Conservation (phyloP, 2,113 vertebrate species). For the Tor tambroides region DNA sequence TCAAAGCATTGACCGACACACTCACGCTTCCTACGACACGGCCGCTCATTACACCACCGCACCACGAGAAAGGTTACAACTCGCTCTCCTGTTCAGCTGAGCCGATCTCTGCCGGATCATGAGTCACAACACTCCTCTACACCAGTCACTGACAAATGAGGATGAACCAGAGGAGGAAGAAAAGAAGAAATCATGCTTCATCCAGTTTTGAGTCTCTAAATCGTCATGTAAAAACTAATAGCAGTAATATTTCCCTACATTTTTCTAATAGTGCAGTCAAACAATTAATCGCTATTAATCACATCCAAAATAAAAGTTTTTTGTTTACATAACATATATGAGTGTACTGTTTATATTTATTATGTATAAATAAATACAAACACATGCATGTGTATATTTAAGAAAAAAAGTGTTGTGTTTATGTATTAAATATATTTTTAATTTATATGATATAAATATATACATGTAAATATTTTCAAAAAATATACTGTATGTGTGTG, state of each 20-base stretch:
- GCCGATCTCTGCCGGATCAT: not conserved
- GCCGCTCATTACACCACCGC: not conserved
- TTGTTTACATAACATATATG: too few relatives aligned
- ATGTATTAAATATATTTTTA: too few relatives aligned
- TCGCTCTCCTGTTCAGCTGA: not conserved
- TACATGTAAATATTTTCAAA: too few relatives aligned
- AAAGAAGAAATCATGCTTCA: not conserved
- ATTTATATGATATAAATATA: too few relatives aligned
- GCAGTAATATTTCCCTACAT: not conserved
- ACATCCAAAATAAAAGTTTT: too few relatives aligned
- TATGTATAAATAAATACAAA: too few relatives aligned
- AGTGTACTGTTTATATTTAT: too few relatives aligned
- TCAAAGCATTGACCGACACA: not conserved
- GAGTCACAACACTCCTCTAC: not conserved
- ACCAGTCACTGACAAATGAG: not conserved
- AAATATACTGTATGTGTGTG: too few relatives aligned
- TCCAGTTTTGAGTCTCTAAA: not conserved
- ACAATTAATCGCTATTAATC: too few relatives aligned
- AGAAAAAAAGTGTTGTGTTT: too few relatives aligned
- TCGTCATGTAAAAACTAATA: not conserved
- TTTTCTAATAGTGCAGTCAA: too few relatives aligned
- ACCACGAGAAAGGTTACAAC: not conserved
- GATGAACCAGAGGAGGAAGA: not conserved
- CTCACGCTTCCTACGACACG: not conserved
- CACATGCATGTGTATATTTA: too few relatives aligned